Evolutionary conservation across 2,797 vertebrate genomes (phyloP).

Genomic region (Siniperca obscura): DNA sequence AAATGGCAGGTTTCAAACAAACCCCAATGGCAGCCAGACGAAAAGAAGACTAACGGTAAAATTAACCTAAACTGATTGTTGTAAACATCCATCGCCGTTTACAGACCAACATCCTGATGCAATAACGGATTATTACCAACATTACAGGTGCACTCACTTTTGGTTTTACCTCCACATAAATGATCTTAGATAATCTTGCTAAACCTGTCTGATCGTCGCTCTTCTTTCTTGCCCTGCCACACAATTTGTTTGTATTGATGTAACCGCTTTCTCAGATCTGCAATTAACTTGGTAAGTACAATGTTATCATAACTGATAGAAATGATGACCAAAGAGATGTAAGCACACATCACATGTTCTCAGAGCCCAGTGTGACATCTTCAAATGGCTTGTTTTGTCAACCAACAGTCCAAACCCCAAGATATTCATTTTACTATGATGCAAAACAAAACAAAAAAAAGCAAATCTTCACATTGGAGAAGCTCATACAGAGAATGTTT

Average conservation of each 20-base stretch:
- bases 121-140: no score
- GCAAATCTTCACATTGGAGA: background rate
- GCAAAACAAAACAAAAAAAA: background rate
- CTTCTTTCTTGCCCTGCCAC: background rate
- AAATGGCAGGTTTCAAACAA: background rate
- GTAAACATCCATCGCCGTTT: background rate
- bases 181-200: background rate
- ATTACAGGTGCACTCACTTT: background rate
- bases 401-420: no score
- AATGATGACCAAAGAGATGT: no score
- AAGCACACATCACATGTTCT: no score
- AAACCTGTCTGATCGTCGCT: background rate
- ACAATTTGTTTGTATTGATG: background rate
- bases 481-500: background rate
- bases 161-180: background rate
- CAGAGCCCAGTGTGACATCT: no score
- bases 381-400: no score
- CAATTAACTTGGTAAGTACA: background rate
- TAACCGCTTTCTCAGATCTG: background rate
- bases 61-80: background rate
- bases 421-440: no score
- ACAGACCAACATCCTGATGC: background rate
- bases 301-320: background rate
- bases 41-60: background rate
- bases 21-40: background rate